Conservation (phyloP, 1,140 invertebrate species). For the Charaxes varanes region DNA sequence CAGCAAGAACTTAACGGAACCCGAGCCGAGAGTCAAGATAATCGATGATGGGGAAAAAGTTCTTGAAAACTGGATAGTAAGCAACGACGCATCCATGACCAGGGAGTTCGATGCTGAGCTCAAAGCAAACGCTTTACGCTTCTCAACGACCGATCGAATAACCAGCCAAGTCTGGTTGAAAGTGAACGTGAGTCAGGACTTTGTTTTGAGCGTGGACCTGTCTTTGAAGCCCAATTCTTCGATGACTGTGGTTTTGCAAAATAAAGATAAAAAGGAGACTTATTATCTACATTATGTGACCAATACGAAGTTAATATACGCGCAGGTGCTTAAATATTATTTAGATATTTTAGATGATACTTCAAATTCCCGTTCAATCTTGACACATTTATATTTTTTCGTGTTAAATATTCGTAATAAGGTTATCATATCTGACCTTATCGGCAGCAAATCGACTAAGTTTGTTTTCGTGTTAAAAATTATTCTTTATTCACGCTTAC, state of each 20-base stretch:
- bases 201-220: conserved; percentile 86
- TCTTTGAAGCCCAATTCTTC: conserved; percentile 85
- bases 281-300: conserved; percentile 91
- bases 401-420: no score
- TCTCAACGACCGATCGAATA: conserved; percentile 81
- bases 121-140: conserved; percentile 79
- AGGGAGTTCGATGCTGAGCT: conserved; percentile 76
- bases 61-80: conserved; percentile 79
- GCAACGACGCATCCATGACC: conserved; percentile 77
- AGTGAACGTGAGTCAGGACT: conserved; percentile 83
- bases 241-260: conserved; percentile 84
- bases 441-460: no score
- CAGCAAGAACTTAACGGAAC: conserved; percentile 93
- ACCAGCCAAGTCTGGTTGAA: conserved; percentile 81
- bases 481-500: no score
- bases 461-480: no score
- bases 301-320: conserved; percentile 81
- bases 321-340: conserved; percentile 74
- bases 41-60: conserved; percentile 85
- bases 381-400: no score
- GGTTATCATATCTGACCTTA: no score
- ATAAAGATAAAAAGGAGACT: conserved; percentile 83
- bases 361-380: no score
- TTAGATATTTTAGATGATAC: conserved; percentile 3
- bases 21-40: conserved; percentile 79